Evolutionary conservation across 2,888 invertebrate species (phyloP), one percentile per base, ranked within the genome.

Genomic region (Phania funesta): DNA sequence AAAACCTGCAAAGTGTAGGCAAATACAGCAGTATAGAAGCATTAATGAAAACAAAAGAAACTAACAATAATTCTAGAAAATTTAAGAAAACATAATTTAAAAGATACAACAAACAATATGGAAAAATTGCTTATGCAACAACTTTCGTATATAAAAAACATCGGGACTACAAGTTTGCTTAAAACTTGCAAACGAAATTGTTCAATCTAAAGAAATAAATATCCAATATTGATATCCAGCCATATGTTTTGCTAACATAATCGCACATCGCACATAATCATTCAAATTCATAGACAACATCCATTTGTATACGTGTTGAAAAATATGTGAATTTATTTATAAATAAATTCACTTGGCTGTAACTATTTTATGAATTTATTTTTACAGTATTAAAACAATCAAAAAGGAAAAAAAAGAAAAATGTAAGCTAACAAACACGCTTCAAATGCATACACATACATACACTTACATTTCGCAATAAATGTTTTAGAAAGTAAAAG

Each of bases 331-430:
- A 3, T 16, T n/a, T 5, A 6, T 29, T 29, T 29, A 16, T 44
- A 4, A 9, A 22, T 44, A 13, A 16, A 60, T 29, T 29, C n/a
- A 29, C 32, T 64, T 22, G 20, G 22, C 41, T 18, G 16, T 11
- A 41, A n/a, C 32, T 16, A 46, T 38, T 3, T n/a, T 0, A 18
- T 52, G 16, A 24, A 41, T 46, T 24, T 50, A 18, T 56, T 26
- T 58, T 50, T 16, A n/a, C n/a, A 11, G 22, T 16, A 41, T 77
- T 70, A 71, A 65, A 58, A 35, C 50, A 56, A 71, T 78, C 20
- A 65, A 56, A 56, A 38, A 16, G 4, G 18, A 64, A 68, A 54
- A 54, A 46, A 22, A 50, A 22, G 35, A 67, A 76, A 44, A 62
- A 65, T 46, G 48, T 44, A 20, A 65, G 56, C 48, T n/a, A 75